Evolutionary conservation across 2,797 vertebrate genomes (phyloP).

Genomic region (Parambassis ranga): DNA sequence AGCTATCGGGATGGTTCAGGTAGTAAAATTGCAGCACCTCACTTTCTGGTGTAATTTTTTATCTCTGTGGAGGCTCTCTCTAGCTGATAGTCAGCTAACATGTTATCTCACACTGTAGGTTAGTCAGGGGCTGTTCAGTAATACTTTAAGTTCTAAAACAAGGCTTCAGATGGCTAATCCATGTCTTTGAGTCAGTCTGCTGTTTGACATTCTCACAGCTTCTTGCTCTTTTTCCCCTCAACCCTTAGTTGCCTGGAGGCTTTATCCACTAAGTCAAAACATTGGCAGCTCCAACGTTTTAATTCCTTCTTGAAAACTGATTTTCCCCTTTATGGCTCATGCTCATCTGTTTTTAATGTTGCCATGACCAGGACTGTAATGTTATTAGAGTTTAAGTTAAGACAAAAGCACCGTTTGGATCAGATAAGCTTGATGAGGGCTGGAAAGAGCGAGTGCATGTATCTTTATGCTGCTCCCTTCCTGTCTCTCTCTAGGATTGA

Average conservation of each 20-base stretch:
- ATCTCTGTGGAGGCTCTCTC: conserved; percentile 19
- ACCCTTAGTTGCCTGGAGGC: conserved; percentile 59
- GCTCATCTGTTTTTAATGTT: conserved; percentile 64
- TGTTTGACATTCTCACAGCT: conserved; percentile 69
- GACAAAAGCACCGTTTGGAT: conserved; percentile 56
- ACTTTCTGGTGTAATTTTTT: conserved; percentile 12
- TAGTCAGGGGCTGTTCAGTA: conserved; percentile 27
- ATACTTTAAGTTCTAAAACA: conserved; percentile 45
- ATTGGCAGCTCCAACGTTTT: conserved; percentile 65
- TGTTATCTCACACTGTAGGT: conserved; percentile 36
- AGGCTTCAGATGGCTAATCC: conserved; percentile 57
- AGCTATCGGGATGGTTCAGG: too few relatives aligned
- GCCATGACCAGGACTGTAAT: conserved; percentile 55
- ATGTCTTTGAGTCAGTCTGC: conserved; percentile 56
- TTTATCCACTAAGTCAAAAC: conserved; percentile 74
- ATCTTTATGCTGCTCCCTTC: conserved; percentile 5
- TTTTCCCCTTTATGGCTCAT: conserved; percentile 46
- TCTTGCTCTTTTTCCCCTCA: conserved; percentile 39
- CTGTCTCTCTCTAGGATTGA: conserved; percentile 17
- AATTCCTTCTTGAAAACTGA: conserved; percentile 60
- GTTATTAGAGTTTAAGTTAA: conserved; percentile 55
- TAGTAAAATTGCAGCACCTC: too few relatives aligned
- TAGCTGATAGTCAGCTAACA: conserved; percentile 38
- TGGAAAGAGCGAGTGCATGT: conserved; percentile 39
- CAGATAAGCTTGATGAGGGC: conserved; percentile 47